A percentile compares a stretch with the other conserved stretches of the same genome.
These are phyloP conservation scores for Drosophila longiperda DNA, from an alignment of 2,888 invertebrate species.

Conservation along the genomic window DNA sequence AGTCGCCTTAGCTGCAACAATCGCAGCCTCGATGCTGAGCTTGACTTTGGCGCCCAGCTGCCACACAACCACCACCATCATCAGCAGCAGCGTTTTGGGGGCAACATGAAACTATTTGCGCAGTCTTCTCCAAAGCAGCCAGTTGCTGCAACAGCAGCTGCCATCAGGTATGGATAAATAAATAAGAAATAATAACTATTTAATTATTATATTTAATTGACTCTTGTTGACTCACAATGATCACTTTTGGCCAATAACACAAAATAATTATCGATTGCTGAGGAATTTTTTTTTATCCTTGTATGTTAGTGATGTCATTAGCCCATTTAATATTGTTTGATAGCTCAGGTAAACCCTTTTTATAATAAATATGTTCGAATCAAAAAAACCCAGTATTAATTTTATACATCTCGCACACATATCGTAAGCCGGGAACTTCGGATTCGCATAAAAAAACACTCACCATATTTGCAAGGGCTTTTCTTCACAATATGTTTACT, in stretches of 20 bases:
- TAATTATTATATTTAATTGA: neutral
- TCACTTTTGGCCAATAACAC: neutral
- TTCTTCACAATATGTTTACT: neutral
- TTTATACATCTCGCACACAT: neutral
- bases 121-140: slow-evolving; percentile 33
- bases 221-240: neutral
- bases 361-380: neutral
- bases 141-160: slow-evolving; percentile 32
- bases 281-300: neutral
- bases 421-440: neutral
- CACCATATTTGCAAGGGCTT: neutral
- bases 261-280: neutral
- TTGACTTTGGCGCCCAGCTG: slow-evolving; percentile 24
- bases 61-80: slow-evolving; percentile 30
- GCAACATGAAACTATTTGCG: slow-evolving; percentile 34
- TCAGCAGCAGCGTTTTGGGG: slow-evolving; percentile 48
- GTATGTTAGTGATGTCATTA: neutral
- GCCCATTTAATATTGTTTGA: neutral
- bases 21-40: slow-evolving; percentile 31
- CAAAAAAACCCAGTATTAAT: neutral
- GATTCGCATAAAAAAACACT: neutral
- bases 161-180: slow-evolving; percentile 46
- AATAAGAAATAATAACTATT: neutral
- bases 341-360: neutral
- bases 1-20: slow-evolving; percentile 62